Base-by-base conservation (phyloP, 1,140 invertebrate species). In the Sycophila sp. region DNA sequence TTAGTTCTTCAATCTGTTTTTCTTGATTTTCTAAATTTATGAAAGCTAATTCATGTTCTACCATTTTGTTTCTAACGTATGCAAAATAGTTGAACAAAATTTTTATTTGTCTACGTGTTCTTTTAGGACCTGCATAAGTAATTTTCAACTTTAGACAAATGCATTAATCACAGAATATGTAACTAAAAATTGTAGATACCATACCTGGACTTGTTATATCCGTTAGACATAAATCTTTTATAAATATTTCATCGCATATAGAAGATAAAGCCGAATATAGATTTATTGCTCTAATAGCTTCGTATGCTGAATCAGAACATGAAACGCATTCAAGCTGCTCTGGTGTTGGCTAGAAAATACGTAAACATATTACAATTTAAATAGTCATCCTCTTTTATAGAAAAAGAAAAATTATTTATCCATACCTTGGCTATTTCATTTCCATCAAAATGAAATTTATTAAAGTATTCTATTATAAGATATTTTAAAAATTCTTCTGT, bases 121-220 rank as follows among this genome's bases (percentile, higher is more conserved):
- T 76, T 42, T 81, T 82, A 17, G 75, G 72, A 34, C 77, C 79
- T 80, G 32, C 32, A 45, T 49, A 66, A 38, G 22, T 30, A 69
- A 38, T 42, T 47, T 59, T 24, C 19, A 22, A 17, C n/a, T 7
- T 6, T 55, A 34, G 19, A 19, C n/a, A 24, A 22, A 47, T 47
- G 2, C 7, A 5, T 1, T 7, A 5, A 8, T 17, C 8, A 45
- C 19, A 22, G 10, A 47, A 53, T 59, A 17, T 55, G 26, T 56
- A 47, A 51, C 58, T 45, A 10, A 45, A 24, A 11, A 49, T 2
- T 55, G 26, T 17, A 56, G 15, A 56, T 19, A 28, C 42, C 17
- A 11, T 74, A 80, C 78, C 76, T 53, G 80, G 79, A 64, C 65
- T 76, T 22, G 72, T 78, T 1, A 83, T 78, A 30, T 83, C 81